Conservation (phyloP, 2,888 invertebrate genomes). For the Archips crataeganus region DNA sequence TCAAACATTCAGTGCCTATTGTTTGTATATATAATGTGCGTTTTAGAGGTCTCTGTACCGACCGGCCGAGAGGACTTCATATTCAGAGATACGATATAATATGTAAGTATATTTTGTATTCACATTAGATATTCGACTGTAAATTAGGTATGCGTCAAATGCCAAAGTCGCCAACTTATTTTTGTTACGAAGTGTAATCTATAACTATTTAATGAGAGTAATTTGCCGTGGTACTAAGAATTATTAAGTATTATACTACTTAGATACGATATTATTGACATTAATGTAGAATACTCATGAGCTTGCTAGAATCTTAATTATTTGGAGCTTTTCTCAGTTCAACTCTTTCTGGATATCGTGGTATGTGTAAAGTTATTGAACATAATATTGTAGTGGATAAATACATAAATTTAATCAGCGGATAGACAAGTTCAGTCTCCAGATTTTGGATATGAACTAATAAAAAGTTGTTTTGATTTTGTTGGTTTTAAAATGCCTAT, state of each 20-base stretch:
- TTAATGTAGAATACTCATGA: slow-evolving; percentile 59
- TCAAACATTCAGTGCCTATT: slow-evolving; percentile 76
- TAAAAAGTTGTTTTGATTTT: not conserved
- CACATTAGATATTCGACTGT: slow-evolving; percentile 68
- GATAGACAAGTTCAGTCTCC: not conserved
- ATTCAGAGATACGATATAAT: slow-evolving; percentile 81
- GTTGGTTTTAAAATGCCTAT: not conserved
- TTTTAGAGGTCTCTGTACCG: slow-evolving; percentile 53
- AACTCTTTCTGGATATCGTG: slow-evolving; percentile 8
- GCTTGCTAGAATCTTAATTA: slow-evolving; percentile 66
- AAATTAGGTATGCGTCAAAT: slow-evolving; percentile 64
- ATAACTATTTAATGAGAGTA: slow-evolving; percentile 46
- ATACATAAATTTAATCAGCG: not conserved
- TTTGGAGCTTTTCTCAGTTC: slow-evolving; percentile 25
- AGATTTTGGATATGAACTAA: not conserved
- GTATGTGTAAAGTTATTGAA: not conserved
- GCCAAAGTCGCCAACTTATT: slow-evolving; percentile 74
- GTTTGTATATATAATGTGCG: slow-evolving; percentile 68
- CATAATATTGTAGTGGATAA: not conserved
- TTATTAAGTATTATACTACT: slow-evolving; percentile 47
- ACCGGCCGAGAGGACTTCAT: slow-evolving; percentile 57
- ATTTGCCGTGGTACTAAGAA: slow-evolving; percentile 55
- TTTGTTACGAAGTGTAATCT: slow-evolving; percentile 64
- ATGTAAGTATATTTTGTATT: slow-evolving; percentile 73
- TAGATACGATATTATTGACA: slow-evolving; percentile 53